phyloP scores from a whole-genome alignment of 2,113 vertebrate species.

The Panthera uncia region DNA sequence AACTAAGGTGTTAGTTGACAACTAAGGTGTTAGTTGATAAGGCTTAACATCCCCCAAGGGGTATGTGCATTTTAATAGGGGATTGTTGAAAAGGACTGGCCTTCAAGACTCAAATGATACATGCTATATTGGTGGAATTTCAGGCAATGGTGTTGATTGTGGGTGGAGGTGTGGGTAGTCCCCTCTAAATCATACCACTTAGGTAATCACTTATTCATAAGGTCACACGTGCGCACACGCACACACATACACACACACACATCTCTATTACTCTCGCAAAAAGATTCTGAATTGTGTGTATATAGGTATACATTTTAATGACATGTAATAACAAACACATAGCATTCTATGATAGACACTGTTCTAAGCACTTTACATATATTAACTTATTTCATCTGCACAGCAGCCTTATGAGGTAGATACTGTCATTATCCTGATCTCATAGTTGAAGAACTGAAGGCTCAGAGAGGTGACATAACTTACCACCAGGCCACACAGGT shows the following conservation, averaged over 20 bases:
- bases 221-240: neutral
- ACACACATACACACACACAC: neutral
- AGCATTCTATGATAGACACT: neutral
- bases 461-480: neutral
- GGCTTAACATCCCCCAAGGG: conserved; percentile 74
- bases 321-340: conserved; percentile 43
- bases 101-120: conserved; percentile 63
- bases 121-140: conserved; percentile 64
- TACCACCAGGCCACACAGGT: neutral
- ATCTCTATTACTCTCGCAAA: conserved; percentile 48
- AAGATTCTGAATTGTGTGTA: conserved; percentile 45
- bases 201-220: conserved; percentile 65
- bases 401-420: neutral
- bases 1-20: conserved; percentile 80
- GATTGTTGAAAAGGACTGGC: conserved; percentile 69
- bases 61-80: conserved; percentile 77
- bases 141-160: conserved; percentile 56
- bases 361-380: neutral
- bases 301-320: conserved; percentile 47
- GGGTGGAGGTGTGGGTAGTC: conserved; percentile 48
- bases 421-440: neutral
- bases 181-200: conserved; percentile 62
- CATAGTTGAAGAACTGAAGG: neutral
- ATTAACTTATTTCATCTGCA: conserved; percentile 18
- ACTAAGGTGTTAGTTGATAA: conserved; percentile 80